Evolutionary conservation across 2,113 vertebrate genomes (phyloP), one percentile per base, ranked within the genome.

Genomic region (Pyrgilauda ruficollis): DNA sequence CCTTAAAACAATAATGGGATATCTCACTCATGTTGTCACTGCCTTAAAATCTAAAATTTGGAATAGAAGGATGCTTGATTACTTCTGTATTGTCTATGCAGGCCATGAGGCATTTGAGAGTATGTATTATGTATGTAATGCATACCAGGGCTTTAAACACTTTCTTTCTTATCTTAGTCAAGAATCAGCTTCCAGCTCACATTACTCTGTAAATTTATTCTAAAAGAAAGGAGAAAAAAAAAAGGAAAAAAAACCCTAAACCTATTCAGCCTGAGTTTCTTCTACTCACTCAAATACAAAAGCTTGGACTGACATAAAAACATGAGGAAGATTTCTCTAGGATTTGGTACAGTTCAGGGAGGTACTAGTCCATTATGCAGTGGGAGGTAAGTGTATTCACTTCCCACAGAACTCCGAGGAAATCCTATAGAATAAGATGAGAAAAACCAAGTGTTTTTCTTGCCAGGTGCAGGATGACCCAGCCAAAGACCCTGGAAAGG

Each of bases 61-160:
- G 39, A 79, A 18, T 22, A 68, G 84, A 61, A 94, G 91, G 94
- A 92, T 96, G 91, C 28, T 94, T 78, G 87, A 52, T 77, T 76
- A 28, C 11, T 77, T 69, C 22, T 62, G 53, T 53, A 15, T 13
- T 85, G 50, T 28, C 33, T 49, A 3, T 52, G 70, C 69, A 87
- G 55, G 76, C 68, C 49, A n/a, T 23, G 37, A 70, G 69, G 50
- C 52, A 61, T 63, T 72, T 41, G 59, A 88, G 67, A 26, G 16
- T 13, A 15, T 6, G 7, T 17, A 5, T 26, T 43, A 16, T 35
- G 61, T 62, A 17, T 58, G 28, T 37, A 68, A 58, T 11, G 47
- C 21, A 46, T 30, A 43, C 63, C 15, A 28, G 31, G 63, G 35
- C 33, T 87, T 93, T 7, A 68, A 55, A 73, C 26, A 47, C 41